Evolutionary conservation across 1,140 invertebrate species (phyloP).

Genomic region (Melipona quadrifasciata): DNA sequence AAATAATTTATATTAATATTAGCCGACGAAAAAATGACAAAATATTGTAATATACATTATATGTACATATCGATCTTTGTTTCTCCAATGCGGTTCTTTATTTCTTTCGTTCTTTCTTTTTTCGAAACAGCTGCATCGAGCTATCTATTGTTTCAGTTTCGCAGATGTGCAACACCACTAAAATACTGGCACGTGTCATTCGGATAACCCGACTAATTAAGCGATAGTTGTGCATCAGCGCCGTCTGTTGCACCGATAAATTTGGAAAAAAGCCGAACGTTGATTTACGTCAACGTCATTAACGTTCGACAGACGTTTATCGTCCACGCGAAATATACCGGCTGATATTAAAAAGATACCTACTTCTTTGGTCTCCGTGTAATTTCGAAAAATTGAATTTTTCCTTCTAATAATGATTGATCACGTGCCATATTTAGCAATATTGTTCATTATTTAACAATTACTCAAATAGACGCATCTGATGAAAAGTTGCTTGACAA

Average conservation of each 20-base stretch:
- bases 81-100: not conserved
- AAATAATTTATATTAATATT: conserved; percentile 56
- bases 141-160: conserved; percentile 65
- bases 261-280: conserved; percentile 31
- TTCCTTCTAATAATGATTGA: not conserved
- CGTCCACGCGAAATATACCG: not conserved
- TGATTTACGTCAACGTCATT: conserved; percentile 21
- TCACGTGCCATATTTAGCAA: too few relatives aligned
- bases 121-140: conserved; percentile 58
- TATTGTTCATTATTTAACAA: too few relatives aligned
- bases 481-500: too few relatives aligned
- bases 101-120: conserved; percentile 22
- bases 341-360: not conserved
- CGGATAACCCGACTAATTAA: conserved; percentile 61
- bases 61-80: conserved; percentile 5
- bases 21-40: conserved; percentile 5
- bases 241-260: conserved; percentile 53
- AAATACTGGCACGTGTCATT: conserved; percentile 59
- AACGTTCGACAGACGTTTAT: not conserved
- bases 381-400: not conserved
- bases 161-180: conserved; percentile 57
- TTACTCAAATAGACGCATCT: too few relatives aligned
- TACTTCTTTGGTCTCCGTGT: not conserved
- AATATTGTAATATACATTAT: conserved; percentile 55
- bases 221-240: conserved; percentile 48